These are phyloP conservation scores for Eumerus sabulonum DNA, from an alignment of 2,888 invertebrate species.

Conservation along the genomic window DNA sequence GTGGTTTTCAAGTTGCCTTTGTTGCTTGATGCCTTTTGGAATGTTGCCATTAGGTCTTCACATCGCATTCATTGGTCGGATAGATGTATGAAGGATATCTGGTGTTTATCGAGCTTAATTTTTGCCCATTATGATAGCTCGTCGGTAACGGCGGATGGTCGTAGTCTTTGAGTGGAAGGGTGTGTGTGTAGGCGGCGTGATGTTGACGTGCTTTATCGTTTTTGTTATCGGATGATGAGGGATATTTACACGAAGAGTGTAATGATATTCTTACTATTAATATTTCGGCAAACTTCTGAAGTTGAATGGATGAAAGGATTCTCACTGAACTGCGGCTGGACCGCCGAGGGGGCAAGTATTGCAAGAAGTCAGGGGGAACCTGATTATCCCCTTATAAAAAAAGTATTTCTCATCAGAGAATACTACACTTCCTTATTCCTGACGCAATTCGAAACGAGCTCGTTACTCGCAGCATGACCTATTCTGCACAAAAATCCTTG, in stretches of 20 bases:
- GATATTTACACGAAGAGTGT: slow-evolving; percentile 60
- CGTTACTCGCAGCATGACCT: neutral
- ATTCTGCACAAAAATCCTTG: neutral
- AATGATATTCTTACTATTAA: slow-evolving; percentile 59
- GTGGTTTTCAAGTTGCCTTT: too few relatives aligned
- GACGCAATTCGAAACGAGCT: neutral
- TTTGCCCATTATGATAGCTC: slow-evolving; percentile 49
- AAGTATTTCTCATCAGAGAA: too few relatives aligned
- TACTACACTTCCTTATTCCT: too few relatives aligned
- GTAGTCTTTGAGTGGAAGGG: neutral
- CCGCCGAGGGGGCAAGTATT: too few relatives aligned
- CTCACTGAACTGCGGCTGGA: too few relatives aligned
- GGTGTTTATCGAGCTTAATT: slow-evolving; percentile 51
- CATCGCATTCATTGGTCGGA: slow-evolving; percentile 62
- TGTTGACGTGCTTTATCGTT: slow-evolving; percentile 61
- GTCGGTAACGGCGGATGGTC: slow-evolving; percentile 16
- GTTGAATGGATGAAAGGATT: too few relatives aligned
- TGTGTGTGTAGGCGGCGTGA: slow-evolving; percentile 27
- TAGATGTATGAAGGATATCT: slow-evolving; percentile 44
- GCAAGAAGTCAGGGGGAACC: too few relatives aligned
- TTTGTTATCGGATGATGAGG: slow-evolving; percentile 53
- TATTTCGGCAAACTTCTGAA: too few relatives aligned
- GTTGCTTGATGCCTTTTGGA: too few relatives aligned
- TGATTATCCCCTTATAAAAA: too few relatives aligned
- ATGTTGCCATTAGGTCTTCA: slow-evolving; percentile 57